These are phyloP conservation scores for Poecilobothrus nobilitatus DNA, from an alignment of 2,888 invertebrate genomes.

Conservation along the genomic window DNA sequence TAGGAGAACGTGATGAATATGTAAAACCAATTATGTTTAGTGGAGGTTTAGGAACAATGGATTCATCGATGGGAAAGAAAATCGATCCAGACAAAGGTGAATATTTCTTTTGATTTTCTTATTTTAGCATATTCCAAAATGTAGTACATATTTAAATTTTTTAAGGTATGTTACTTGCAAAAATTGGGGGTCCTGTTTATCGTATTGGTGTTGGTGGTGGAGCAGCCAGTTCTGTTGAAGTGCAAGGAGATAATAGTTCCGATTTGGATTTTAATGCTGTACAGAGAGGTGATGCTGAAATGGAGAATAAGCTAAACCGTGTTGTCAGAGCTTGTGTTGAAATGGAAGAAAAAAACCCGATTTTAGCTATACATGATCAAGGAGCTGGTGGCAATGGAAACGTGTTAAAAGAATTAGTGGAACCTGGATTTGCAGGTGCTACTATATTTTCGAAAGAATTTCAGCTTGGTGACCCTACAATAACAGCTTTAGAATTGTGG, in stretches of 20 bases:
- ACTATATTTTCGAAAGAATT: slow-evolving; percentile 79
- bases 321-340: slow-evolving; percentile 89
- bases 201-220: slow-evolving; percentile 98
- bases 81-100: slow-evolving; percentile 61
- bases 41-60: slow-evolving; percentile 89
- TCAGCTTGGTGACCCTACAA: slow-evolving; percentile 88
- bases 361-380: slow-evolving; percentile 92
- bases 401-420: slow-evolving; percentile 92
- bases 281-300: slow-evolving; percentile 88
- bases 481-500: slow-evolving; percentile 90
- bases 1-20: slow-evolving; percentile 73
- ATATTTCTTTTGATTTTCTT: slow-evolving; percentile 14
- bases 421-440: slow-evolving; percentile 75
- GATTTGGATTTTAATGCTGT: slow-evolving; percentile 94
- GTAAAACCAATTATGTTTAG: slow-evolving; percentile 99
- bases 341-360: slow-evolving; percentile 71
- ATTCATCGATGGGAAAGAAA: slow-evolving; percentile 72
- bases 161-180: slow-evolving; percentile 77
- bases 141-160: slow-evolving; percentile 9
- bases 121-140: not conserved
- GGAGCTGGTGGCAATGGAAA: slow-evolving; percentile 99
- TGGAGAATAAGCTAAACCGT: slow-evolving; percentile 95
- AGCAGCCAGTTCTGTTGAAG: slow-evolving; percentile 92
- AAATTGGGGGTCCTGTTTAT: slow-evolving; percentile 95
- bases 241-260: slow-evolving; percentile 79